phyloP scores from a whole-genome alignment of 2,113 vertebrate genomes.

The Gymnogyps californianus region DNA sequence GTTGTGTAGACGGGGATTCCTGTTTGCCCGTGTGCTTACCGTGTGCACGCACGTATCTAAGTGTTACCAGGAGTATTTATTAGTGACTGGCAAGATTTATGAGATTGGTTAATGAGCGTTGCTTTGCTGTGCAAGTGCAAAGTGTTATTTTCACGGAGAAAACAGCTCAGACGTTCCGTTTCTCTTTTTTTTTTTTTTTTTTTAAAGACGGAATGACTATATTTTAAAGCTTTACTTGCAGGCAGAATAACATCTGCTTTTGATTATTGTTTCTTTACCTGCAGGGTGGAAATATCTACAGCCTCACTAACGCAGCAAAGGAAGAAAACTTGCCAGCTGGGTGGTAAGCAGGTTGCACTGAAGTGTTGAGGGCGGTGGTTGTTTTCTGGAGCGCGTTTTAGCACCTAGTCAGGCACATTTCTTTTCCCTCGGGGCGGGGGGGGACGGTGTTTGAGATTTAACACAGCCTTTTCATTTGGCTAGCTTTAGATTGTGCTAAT shows the following conservation, averaged over 20 bases:
- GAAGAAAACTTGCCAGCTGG: not conserved
- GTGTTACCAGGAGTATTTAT: not conserved
- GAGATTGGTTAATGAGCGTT: not conserved
- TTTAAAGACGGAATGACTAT: not conserved
- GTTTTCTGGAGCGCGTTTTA: not conserved
- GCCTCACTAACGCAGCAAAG: not conserved
- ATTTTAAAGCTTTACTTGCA: not conserved
- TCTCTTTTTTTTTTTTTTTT: not conserved
- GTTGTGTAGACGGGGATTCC: not conserved
- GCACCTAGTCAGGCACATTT: not conserved
- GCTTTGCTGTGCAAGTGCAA: not conserved
- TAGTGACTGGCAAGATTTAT: not conserved
- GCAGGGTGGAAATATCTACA: conserved; percentile 68
- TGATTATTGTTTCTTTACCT: not conserved
- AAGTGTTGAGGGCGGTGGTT: not conserved
- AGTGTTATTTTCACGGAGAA: not conserved
- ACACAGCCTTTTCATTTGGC: not conserved
- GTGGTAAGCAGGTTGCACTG: conserved; percentile 9
- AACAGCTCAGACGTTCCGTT: not conserved
- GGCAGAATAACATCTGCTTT: not conserved
- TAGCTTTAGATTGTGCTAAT: not conserved
- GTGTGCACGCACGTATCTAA: not conserved
- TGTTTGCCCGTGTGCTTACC: not conserved
- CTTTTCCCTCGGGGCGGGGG: no score
- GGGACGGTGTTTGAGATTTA: not conserved